phyloP scores from a whole-genome alignment of 2,113 vertebrate species.

The Eira barbara region DNA sequence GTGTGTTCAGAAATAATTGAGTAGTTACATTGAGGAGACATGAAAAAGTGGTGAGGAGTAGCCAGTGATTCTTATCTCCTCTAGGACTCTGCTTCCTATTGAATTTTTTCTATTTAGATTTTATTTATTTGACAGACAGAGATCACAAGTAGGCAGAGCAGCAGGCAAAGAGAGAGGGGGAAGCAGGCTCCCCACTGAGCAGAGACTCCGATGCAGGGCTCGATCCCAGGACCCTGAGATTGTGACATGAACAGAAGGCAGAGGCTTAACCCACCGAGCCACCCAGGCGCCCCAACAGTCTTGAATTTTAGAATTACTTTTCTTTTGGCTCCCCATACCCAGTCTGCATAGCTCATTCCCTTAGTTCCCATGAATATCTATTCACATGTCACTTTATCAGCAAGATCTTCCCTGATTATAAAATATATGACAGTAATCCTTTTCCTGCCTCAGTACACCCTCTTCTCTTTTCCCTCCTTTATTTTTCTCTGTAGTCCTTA shows the following conservation, averaged over 20 bases:
- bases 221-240: too few species aligned
- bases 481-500: neutral
- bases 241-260: too few species aligned
- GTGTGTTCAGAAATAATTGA: neutral
- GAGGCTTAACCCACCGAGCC: too few species aligned
- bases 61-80: neutral
- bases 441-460: neutral
- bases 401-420: neutral
- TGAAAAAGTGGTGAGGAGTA: conserved; percentile 4
- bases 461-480: neutral
- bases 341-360: neutral
- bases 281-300: too few species aligned
- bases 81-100: neutral
- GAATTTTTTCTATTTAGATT: too few species aligned
- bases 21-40: neutral
- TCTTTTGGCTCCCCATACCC: neutral
- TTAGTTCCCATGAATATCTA: neutral
- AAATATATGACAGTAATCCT: neutral
- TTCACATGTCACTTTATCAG: neutral
- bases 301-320: conserved; percentile 37
- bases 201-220: too few species aligned
- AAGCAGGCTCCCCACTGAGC: too few species aligned
- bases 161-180: too few species aligned
- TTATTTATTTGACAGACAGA: too few species aligned
- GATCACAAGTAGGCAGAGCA: too few species aligned